Base-by-base conservation (phyloP, 2,888 invertebrate species). In the Cylloceria caligata region DNA sequence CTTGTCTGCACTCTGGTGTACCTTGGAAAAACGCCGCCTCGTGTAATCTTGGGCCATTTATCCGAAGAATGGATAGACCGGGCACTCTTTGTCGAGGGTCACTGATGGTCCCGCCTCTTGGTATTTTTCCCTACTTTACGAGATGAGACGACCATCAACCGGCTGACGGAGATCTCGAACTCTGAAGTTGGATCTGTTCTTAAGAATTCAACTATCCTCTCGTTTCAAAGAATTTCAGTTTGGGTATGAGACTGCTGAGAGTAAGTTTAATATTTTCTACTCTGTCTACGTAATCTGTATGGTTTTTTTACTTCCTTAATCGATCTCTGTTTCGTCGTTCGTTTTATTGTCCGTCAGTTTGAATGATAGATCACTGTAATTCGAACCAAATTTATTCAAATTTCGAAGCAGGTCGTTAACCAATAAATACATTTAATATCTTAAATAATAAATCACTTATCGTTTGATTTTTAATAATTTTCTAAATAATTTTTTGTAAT, bases 41-140 rank as follows among this genome's bases (percentile, higher is more conserved):
- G 72, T 60, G 72, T 81, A 81, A 81, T 81, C 81, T 81, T 45
- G 76, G 45, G 60, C 73, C 77, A 77, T 81, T 81, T 81, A 73
- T 77, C 72, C 73, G 24, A 16, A 34, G 34, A 80, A 49, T 30
- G 30, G 52, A 55, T 69, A 71, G 71, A 65, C 55, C 64, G 55
- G 39, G 52, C 36, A 47, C 75, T 39, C 42, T 80, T 75, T 42
- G 52, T 24, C 64, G 45, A 47, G 47, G 39, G 42, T 62, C 72
- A 55, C 57, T 67, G 34, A 13, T 60, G 57, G 57, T 45, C 49
- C 57, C 30, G 34, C 30, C 64, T 36, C 65, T 57, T 9, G 65
- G 67, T 49, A 69, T 65, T 62, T 81, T 30, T 72, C 21, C 16
- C 42, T 24, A 71, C 57, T 81, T 62, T 67, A 45, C 60, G 30